Base-by-base conservation (phyloP, 2,113 vertebrate species). In the Grantiella picta region DNA sequence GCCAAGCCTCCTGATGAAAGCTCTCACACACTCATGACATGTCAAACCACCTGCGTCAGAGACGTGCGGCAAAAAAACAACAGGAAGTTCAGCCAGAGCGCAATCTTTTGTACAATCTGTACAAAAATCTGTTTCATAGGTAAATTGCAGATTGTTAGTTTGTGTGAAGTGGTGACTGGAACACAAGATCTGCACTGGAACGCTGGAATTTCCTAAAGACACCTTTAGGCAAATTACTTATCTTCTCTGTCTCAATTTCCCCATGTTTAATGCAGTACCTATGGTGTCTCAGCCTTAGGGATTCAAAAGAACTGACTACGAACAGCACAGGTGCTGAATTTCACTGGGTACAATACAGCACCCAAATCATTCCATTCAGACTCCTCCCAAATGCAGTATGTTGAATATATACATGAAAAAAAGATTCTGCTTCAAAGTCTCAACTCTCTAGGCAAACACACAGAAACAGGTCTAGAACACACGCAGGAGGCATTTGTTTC, bases 241-340 rank as follows among this genome's bases (percentile, higher is more conserved):
- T 73, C 85, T 80, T 64, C 79, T 80, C 63, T 49, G 93, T 90
- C 88, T 86, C 88, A 45, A 22, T 87, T 89, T 94, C 65, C 40
- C 91, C 78, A 78, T 84, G 77, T 92, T 89, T 92, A 88, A 90
- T 83, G 89, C 75, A 91, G 79, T 45, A 88, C 72, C 57, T 71
- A 12, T 4, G 78, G 38, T 50, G 71, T 53, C 90, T 92, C 82
- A 80, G 76, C 68, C 66, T 69, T 4, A 47, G 42, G 54, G 52
- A 90, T 77, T 90, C 75, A 47, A 84, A 94, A 70, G 89, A 75
- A 60, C 66, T 44, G 52, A 77, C 60, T 72, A 60, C 61, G 31
- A 85, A 79, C 40, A 91, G 59, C 59, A 80, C 63, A 93, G 40
- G 78, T 80, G 61, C 92, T 80, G 71, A 61, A 72, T 91, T 91